phyloP scores from a whole-genome alignment of 2,797 vertebrate genomes.

The Sebastes oblongus region DNA sequence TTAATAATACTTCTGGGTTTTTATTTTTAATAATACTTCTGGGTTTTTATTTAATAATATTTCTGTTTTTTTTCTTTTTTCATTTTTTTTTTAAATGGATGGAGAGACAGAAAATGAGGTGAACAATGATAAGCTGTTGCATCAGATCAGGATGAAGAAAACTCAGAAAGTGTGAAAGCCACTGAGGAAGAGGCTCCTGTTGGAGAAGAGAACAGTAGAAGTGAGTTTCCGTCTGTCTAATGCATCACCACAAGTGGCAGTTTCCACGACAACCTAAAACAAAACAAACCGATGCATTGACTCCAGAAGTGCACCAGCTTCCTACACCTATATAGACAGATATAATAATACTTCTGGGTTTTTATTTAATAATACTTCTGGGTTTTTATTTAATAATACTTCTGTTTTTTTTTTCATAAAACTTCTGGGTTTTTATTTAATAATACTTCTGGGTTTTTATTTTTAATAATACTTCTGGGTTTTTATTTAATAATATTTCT shows the following conservation, averaged over 20 bases:
- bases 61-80: no score
- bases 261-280: conserved; percentile 58
- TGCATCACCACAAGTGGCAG: neutral
- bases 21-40: neutral
- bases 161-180: neutral
- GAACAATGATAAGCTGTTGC: neutral
- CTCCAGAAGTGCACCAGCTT: neutral
- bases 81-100: conserved; percentile 37
- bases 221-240: neutral
- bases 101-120: neutral
- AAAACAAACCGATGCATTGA: conserved; percentile 49
- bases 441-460: neutral
- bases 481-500: no score
- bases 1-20: no score
- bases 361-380: no score
- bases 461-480: no score
- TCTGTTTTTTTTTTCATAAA: no score
- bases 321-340: no score
- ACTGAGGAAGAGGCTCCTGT: neutral
- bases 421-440: neutral
- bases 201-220: neutral
- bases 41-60: no score
- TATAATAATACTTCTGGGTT: no score
- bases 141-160: neutral
- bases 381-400: no score